Conservation (phyloP, 2,888 invertebrate genomes). For the Malthinus flaveolus region DNA sequence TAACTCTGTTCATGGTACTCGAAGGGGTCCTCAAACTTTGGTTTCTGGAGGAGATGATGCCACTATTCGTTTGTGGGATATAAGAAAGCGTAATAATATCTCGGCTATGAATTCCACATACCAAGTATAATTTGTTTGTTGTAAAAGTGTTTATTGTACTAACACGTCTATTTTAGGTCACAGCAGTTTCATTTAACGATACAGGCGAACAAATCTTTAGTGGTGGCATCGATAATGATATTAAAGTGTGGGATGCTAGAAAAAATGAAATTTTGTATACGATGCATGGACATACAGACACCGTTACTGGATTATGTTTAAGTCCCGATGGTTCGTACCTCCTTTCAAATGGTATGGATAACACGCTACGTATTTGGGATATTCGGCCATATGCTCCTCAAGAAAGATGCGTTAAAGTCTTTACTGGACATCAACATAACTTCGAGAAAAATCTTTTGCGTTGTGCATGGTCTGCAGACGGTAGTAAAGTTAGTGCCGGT, state of each 20-base stretch:
- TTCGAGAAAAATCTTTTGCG: conserved; percentile 95
- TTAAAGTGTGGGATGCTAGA: conserved; percentile 97
- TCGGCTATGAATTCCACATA: conserved; percentile 72
- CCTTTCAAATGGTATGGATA: conserved; percentile 96
- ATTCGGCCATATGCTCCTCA: conserved; percentile 91
- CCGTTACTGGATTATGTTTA: conserved; percentile 86
- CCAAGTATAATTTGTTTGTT: conserved; percentile 49
- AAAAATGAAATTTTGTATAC: conserved; percentile 83
- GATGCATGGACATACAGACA: conserved; percentile 93
- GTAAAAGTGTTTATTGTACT: not conserved
- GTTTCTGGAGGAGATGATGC: conserved; percentile 96
- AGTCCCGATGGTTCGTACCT: conserved; percentile 88
- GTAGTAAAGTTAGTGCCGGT: conserved; percentile 87
- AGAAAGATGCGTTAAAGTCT: conserved; percentile 90
- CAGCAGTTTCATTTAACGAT: conserved; percentile 91
- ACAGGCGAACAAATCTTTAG: conserved; percentile 93
- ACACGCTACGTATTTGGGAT: conserved; percentile 94
- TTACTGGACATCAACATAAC: conserved; percentile 94
- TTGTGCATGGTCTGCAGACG: conserved; percentile 93
- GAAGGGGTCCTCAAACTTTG: conserved; percentile 87
- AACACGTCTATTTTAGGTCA: conserved; percentile 55
- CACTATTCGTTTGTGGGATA: conserved; percentile 91
- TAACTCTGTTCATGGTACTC: conserved; percentile 70
- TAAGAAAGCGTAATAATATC: conserved; percentile 80
- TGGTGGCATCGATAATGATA: conserved; percentile 95